Conservation (phyloP, 2,888 invertebrate species). For the Patella caerulea region DNA sequence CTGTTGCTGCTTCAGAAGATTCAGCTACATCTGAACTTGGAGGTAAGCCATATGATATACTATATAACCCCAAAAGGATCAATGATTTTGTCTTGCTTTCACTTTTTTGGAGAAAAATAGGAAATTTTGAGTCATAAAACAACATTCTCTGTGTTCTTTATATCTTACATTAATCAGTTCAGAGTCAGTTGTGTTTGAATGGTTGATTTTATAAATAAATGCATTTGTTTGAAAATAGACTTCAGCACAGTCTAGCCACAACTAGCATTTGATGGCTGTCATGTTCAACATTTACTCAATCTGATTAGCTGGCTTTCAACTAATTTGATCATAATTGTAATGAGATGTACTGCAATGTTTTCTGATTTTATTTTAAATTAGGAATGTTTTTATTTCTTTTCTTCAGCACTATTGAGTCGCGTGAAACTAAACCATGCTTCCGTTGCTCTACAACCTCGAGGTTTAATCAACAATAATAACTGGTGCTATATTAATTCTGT, state of each 20-base stretch:
- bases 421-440: conserved; percentile 70
- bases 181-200: background rate
- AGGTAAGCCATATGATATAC: conserved; percentile 37
- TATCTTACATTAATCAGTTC: background rate
- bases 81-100: too few species aligned
- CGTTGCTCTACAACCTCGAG: conserved; percentile 87
- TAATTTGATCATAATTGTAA: too few species aligned
- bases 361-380: too few species aligned
- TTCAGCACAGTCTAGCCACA: too few species aligned
- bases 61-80: too few species aligned
- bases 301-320: background rate
- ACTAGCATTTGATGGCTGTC: background rate
- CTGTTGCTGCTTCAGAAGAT: conserved; percentile 53
- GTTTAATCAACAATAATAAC: conserved; percentile 92
- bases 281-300: background rate
- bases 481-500: conserved; percentile 95
- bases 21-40: conserved; percentile 50
- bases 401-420: conserved; percentile 47
- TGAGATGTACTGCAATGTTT: too few species aligned
- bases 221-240: too few species aligned
- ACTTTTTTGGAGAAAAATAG: too few species aligned
- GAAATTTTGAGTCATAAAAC: too few species aligned
- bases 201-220: too few species aligned
- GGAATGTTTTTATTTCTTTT: too few species aligned
- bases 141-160: background rate